Base-by-base conservation (phyloP, 2,113 vertebrate genomes). In the Syngnathoides biaculeatus region DNA sequence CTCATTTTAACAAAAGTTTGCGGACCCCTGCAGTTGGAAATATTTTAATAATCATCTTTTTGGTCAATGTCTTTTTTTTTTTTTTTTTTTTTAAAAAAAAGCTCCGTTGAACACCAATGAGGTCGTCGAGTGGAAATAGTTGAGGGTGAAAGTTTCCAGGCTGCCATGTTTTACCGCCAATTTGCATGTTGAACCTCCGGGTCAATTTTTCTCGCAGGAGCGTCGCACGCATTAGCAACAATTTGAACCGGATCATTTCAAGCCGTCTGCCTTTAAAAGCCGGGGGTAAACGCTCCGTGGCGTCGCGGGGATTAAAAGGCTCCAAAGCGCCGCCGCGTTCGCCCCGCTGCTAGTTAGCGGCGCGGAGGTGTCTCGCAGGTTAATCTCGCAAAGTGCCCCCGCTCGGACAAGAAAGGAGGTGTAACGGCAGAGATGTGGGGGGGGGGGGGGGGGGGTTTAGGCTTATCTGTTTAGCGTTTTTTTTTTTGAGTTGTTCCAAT, bases 371-470 rank as follows among this genome's bases (percentile, higher is more conserved):
- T 59, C 79, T 84, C 70, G 56, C 78, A 83, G 87, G 89, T 90
- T 91, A 89, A 89, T 88, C 89, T 85, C 78, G 45, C 75, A 79
- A 88, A 89, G 87, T 59, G 77, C 77, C 67, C 15, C 61, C 22
- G 65, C 79, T 83, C 60, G 8, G 65, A 87, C 86, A 88, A 89
- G 86, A 89, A 90, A 88, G 89, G 86, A 8, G 65, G 72, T 86
- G 86, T 85, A 87, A 85, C 82, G 77, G 75, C 78, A 87, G 89
- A 84, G 80, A 48, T 19, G 47, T 3, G 2, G 2, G 47, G 20
- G 19, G 6, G 20, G 47, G 17, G 8, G 2, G 5, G 47, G 47
- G 8, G 75, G 73, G 79, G 27, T 2, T 9, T 17, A 4, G 79
- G 71, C 82, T 89, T 86, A 88, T 89, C 88, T 81, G 10, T 86